Base-by-base conservation (phyloP, 2,113 vertebrate species). In the Cheilinus undulatus region DNA sequence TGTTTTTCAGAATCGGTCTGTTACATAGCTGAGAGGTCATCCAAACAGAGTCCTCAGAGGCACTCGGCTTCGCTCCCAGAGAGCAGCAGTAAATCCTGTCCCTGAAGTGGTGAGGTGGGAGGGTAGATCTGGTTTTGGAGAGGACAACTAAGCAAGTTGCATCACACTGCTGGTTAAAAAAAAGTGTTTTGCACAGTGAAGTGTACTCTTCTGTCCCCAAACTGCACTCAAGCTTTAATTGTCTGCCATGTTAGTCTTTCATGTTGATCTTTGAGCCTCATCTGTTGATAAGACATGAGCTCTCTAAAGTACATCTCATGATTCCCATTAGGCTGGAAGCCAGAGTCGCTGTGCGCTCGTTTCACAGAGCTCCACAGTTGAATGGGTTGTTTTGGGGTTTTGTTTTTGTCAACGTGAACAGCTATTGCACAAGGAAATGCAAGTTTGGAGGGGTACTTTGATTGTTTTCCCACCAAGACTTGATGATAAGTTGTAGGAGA, bases 1-100 rank as follows among this genome's bases (percentile, higher is more conserved):
- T 79, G 68, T 88, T 88, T 83, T 89, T 86, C 81, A 85, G 78
- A 81, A 83, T 56, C 60, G 58, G 52, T 75, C 65, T 80, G 73
- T 87, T 86, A 78, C 85, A 86, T 87, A 89, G 79, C 80, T 65
- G 61, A 90, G 81, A 81, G 83, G 86, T 89, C 76, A 69, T 83
- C 86, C 87, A 88, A 82, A 76, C 78, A 85, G 56, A 86, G 77
- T 85, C 84, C 71, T 82, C 69, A 72, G 76, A 85, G 78, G 73
- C 69, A 52, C 76, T 80, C 43, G 71, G 75, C 78, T 84, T 30
- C 59, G 75, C 79, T 87, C 75, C 80, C 52, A 78, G 80, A 76
- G 60, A 79, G 62, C 85, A 67, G 73, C 82, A 76, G 77, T 86
- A 87, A 90, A 90, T 89, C 77, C 76, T 82, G 81, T 83, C 80